A percentile compares a stretch with the other conserved stretches of the same genome.
phyloP scores from a whole-genome alignment of 2,113 vertebrate genomes.

The Odontesthes bonariensis region DNA sequence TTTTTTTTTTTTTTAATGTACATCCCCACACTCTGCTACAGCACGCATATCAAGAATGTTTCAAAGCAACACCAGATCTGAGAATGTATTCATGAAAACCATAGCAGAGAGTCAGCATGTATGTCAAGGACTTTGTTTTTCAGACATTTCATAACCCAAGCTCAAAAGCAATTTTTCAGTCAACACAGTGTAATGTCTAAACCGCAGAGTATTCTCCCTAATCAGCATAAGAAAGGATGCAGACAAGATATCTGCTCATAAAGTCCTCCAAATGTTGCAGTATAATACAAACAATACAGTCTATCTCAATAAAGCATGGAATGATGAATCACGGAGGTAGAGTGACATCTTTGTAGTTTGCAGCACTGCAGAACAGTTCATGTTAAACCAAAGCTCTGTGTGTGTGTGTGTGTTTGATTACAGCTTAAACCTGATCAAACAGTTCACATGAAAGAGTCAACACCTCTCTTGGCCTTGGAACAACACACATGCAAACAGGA shows the following conservation, averaged over 20 bases:
- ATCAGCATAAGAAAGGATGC: constrained; percentile 46
- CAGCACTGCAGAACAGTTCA: constrained; percentile 43
- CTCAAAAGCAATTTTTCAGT: constrained; percentile 53
- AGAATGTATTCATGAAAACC: constrained; percentile 23
- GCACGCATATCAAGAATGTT: constrained; percentile 8
- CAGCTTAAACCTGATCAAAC: constrained; percentile 74
- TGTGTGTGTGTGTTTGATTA: constrained; percentile 60
- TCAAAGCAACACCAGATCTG: constrained; percentile 3
- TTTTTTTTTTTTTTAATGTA: too few relatives aligned
- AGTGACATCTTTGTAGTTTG: constrained; percentile 46
- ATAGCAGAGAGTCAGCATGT: constrained; percentile 27
- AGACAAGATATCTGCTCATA: constrained; percentile 31
- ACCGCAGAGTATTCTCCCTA: constrained; percentile 34
- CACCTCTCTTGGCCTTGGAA: constrained; percentile 60
- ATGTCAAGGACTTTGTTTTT: constrained; percentile 16
- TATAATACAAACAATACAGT: constrained; percentile 53
- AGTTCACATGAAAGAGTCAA: constrained; percentile 68
- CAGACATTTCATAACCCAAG: constrained; percentile 29
- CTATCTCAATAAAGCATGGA: constrained; percentile 41
- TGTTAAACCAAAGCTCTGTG: constrained; percentile 10
- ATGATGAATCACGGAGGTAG: constrained; percentile 25
- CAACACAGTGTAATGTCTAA: constrained; percentile 49
- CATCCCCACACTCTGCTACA: neutral
- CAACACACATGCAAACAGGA: constrained; percentile 53
- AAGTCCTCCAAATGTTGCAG: constrained; percentile 48